Percentiles rank a stretch among this genome's conserved stretches.
Evolutionary conservation across 2,888 invertebrate species (phyloP).

Genomic region (Bibio marci): DNA sequence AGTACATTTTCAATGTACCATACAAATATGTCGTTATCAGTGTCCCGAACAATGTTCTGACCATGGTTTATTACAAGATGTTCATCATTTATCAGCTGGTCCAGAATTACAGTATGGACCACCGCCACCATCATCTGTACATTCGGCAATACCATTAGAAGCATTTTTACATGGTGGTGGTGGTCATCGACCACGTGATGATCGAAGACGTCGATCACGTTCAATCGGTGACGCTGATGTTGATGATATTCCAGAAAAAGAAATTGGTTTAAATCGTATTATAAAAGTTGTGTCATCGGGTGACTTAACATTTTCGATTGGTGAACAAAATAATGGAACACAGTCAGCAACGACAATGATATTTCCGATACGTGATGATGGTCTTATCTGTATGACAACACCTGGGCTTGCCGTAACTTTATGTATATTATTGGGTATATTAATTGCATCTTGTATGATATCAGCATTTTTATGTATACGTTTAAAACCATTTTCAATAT

Average conservation of each 20-base stretch:
- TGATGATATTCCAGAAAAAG: slow-evolving; percentile 40
- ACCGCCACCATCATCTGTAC: slow-evolving; percentile 32
- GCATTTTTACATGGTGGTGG: slow-evolving; percentile 46
- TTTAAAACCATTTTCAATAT: slow-evolving; percentile 48
- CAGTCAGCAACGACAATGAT: slow-evolving; percentile 40
- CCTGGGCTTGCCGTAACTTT: slow-evolving; percentile 82
- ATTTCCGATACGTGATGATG: slow-evolving; percentile 49
- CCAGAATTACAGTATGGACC: slow-evolving; percentile 53
- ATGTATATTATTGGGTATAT: slow-evolving; percentile 62
- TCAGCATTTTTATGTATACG: slow-evolving; percentile 74
- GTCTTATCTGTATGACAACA: slow-evolving; percentile 82
- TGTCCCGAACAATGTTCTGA: slow-evolving; percentile 86
- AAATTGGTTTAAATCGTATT: slow-evolving; percentile 75
- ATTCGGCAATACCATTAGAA: slow-evolving; percentile 31
- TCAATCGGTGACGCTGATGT: slow-evolving; percentile 30
- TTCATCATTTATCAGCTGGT: slow-evolving; percentile 34
- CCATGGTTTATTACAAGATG: slow-evolving; percentile 35
- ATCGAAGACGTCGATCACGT: slow-evolving; percentile 49
- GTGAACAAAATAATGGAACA: slow-evolving; percentile 42
- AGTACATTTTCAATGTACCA: slow-evolving; percentile 89
- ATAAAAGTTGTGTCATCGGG: slow-evolving; percentile 85
- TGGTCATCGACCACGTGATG: slow-evolving; percentile 40
- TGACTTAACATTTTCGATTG: slow-evolving; percentile 69
- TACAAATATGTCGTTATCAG: slow-evolving; percentile 82
- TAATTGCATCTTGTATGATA: slow-evolving; percentile 69